phyloP scores from a whole-genome alignment of 2,113 vertebrate genomes.

The Antechinus stuartii region DNA sequence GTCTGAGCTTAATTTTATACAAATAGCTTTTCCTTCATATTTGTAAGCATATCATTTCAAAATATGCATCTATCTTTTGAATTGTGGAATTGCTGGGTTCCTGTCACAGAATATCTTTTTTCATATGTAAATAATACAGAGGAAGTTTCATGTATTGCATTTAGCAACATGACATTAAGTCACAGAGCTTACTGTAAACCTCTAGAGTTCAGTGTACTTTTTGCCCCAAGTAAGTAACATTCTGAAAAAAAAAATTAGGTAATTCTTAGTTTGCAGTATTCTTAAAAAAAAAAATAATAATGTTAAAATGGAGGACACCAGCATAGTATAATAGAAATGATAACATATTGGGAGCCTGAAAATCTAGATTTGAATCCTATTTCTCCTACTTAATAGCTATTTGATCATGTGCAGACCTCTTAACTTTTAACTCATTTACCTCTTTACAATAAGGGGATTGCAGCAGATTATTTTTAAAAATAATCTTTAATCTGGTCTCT shows the following conservation, averaged over 20 bases:
- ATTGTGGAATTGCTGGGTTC: fast-evolving
- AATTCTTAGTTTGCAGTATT: no score
- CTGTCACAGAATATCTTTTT: fast-evolving
- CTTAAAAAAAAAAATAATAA: background rate
- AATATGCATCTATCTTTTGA: background rate
- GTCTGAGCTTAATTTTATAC: no score
- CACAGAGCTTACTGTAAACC: no score
- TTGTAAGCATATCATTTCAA: background rate
- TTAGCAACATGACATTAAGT: no score
- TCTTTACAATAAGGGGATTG: background rate
- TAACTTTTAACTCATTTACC: background rate
- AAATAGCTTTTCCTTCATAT: background rate
- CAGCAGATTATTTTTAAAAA: background rate
- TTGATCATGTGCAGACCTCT: background rate
- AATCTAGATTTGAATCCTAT: background rate
- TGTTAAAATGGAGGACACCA: background rate
- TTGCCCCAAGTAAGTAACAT: background rate
- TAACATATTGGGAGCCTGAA: background rate
- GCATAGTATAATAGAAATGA: background rate
- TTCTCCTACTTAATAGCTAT: background rate
- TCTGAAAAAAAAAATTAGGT: background rate
- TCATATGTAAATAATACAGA: fast-evolving
- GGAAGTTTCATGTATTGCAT: fast-evolving
- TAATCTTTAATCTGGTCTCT: background rate
- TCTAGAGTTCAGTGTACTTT: background rate